Base-by-base conservation (phyloP, 2,888 invertebrate species). In the Mimachlamys varia region DNA sequence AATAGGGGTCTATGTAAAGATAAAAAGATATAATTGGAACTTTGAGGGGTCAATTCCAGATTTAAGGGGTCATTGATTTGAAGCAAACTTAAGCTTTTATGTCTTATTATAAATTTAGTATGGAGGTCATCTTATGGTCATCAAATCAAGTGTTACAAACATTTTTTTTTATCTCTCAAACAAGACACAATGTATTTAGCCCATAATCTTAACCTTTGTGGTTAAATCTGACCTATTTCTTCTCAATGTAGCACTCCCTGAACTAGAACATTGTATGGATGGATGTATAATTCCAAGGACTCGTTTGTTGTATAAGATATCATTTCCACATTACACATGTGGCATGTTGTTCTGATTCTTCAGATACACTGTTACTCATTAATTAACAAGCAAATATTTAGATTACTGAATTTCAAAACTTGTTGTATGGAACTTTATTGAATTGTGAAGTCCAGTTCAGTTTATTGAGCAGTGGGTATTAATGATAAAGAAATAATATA, bases 71-170 rank as follows among this genome's bases (percentile, higher is more conserved):
- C n/a, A n/a, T n/a, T 76, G 33, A 33, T 27, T 58, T 58, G 58
- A n/a, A 58, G 58, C 58, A 58, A 19, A 22, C 2, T n/a, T 44
- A 44, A n/a, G 27, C n/a, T 62, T 10, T 62, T 62, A 2, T 62
- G 2, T 27, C 62, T 62, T 22, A 22, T 62, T 22, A 27, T n/a
- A n/a, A n/a, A n/a, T 62, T 19, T 62, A 4, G 27, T 76, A 15
- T 33, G 33, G 12, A 27, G 76, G 76, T 76, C 76, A 76, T 76
- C 76, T 76, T 10, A 15, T 76, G 76, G 76, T 76, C 76, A 76
- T 76, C 76, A 76, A 76, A 76, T 76, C 76, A 76, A 76, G 76
- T 76, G 76, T 2, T 76, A 76, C 27, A 33, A 33, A 76, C 12
- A 12, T 5, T 76, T 0, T 76, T 76, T 33, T 76, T 33, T 76